Evolutionary conservation across 2,888 invertebrate species (phyloP), one percentile per base, ranked within the genome.

Genomic region (Octonoba sinensis): DNA sequence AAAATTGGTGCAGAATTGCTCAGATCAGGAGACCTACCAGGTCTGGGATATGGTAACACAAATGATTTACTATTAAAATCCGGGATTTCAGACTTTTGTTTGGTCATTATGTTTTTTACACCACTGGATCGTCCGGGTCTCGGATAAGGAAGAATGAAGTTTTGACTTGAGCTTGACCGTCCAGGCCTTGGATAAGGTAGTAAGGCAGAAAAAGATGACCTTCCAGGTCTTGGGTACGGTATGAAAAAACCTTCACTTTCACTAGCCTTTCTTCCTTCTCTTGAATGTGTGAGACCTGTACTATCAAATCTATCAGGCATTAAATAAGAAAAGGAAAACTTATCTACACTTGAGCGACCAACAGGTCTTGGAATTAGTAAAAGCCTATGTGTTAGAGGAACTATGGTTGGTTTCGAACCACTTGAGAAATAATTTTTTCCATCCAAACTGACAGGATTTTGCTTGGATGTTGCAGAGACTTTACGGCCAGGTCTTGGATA

Each of bases 161-260:
- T 20, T 54, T n/a, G 16, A 13, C 44, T 18, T 0, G 67, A 46
- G 27, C 60, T 12, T 3, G 81, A 65, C 20, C 69, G 20, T n/a
- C 65, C 74, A 13, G 18, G 24, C 20, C 76, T 16, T n/a, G 76
- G 62, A 46, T 62, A 62, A 6, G 76, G 69, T 0, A 76, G 15
- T 16, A 76, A n/a, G 16, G 20, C 54, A 36, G 36, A 36, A 36
- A 36, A 36, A 18, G 62, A 6, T 36, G 69, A 69, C 57, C 54
- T 47, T 18, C 56, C 67, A 36, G 36, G n/a, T 65, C 74, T 74
- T 12, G 70, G 59, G 13, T 70, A 74, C 11, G 74, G 74, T 22
- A 82, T 16, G 8, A 36, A 36, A 36, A 36, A 36, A 8, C 36
- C 36, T 36, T 36, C 36, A 8, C 8, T 36, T 6, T 36, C 8